Evolutionary conservation across 2,797 vertebrate genomes (phyloP), one percentile per base, ranked within the genome.

Genomic region (Pygocentrus nattereri): DNA sequence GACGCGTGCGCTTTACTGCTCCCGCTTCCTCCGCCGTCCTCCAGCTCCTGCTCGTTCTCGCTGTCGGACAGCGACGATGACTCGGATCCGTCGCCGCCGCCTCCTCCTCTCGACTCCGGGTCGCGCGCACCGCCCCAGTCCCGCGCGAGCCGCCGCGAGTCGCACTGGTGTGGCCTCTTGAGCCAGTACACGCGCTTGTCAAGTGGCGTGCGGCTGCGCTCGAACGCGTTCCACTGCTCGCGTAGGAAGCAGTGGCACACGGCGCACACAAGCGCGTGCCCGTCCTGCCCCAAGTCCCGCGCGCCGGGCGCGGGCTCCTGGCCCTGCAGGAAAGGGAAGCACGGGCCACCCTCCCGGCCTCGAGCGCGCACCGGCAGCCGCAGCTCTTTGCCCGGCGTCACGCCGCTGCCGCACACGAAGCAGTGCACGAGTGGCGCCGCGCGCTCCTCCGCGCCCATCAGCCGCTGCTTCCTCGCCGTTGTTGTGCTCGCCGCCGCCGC

Each of bases 181-280:
- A 98, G 89, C 97, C 97, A 98, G 92, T 99, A 99, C 96, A 98
- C 97, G 93, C 97, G 97, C 92, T 99, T 98, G 92, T 99, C 97
- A 8, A 97, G 86, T 10, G 97, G 97, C 83, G 97, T 97, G 90
- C 97, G 94, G 91, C 93, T 96, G 89, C 97, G 95, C 93, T 99
- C 97, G 93, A 98, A 99, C 23, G 96, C 94, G 91, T 96, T 97
- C 97, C 97, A 99, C 96, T 99, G 97, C 92, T 98, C 97, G 79
- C 93, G 92, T 84, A 99, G 92, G 86, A 98, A 99, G 88, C 96
- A 97, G 93, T 96, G 96, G 92, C 97, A 98, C 87, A 99, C 97
- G 18, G 96, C 96, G 93, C 97, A 99, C 83, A 96, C 97, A 90
- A 95, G 88, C 80, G 95, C 95, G 75, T 95, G 94, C 81, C 97